Conservation (phyloP, 2,113 vertebrate species). For the Dipodomys merriami region DNA sequence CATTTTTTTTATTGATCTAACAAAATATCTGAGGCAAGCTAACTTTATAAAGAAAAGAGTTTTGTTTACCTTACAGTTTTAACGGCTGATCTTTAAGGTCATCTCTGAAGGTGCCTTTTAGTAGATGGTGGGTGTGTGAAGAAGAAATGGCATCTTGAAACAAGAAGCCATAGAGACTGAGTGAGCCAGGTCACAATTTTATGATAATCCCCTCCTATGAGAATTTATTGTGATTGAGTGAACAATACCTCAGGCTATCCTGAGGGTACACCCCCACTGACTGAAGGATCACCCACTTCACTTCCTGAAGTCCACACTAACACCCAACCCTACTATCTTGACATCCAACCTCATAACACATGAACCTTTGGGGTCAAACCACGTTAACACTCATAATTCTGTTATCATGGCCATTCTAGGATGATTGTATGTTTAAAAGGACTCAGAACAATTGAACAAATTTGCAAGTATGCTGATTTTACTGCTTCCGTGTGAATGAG, state of each 20-base stretch:
- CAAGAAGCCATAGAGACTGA: neutral
- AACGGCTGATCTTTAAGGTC: neutral
- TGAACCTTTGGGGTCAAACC: neutral
- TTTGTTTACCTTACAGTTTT: neutral
- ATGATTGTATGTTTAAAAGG: neutral
- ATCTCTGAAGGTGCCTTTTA: neutral
- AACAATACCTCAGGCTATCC: neutral
- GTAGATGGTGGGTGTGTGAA: rapidly evolving
- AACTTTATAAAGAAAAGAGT: neutral
- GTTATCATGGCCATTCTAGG: neutral
- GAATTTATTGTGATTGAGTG: neutral
- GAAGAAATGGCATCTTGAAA: neutral
- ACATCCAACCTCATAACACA: neutral
- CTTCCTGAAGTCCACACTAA: neutral
- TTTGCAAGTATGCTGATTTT: neutral
- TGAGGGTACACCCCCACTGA: neutral
- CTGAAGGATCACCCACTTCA: neutral
- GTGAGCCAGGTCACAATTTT: neutral
- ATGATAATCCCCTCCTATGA: neutral
- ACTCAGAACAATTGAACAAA: neutral
- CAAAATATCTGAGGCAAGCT: neutral
- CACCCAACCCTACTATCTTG: too few relatives aligned
- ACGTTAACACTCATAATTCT: too few relatives aligned
- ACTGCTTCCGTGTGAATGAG: neutral
- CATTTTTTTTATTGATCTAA: neutral